phyloP scores from a whole-genome alignment of 2,113 vertebrate species.

The Anoura caudifer region DNA sequence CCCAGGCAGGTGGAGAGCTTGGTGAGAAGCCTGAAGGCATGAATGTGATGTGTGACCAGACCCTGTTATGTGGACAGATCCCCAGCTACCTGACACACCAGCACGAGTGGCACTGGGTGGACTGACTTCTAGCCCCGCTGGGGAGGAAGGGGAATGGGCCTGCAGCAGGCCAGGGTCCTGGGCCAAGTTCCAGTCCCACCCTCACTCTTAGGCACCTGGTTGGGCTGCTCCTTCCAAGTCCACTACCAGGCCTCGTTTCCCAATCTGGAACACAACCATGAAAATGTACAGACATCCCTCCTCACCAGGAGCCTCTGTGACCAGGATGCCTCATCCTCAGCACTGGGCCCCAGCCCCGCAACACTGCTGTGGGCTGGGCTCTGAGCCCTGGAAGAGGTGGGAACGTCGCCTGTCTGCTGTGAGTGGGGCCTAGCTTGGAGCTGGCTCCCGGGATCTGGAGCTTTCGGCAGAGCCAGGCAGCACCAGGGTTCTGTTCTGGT shows the following conservation, averaged over 20 bases:
- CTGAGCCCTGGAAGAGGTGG: not conserved
- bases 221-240: not conserved
- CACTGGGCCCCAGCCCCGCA: not conserved
- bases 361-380: not conserved
- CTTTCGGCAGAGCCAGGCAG: not conserved
- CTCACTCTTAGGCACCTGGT: not conserved
- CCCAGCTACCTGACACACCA: not conserved
- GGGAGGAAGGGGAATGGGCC: not conserved
- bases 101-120: not conserved
- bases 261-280: not conserved
- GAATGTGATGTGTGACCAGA: not conserved
- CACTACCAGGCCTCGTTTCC: not conserved
- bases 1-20: not conserved
- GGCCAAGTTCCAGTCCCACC: not conserved
- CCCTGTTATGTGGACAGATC: not conserved
- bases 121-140: not conserved
- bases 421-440: not conserved
- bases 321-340: not conserved
- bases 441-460: not conserved
- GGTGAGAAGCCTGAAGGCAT: no score
- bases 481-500: no score
- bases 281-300: not conserved
- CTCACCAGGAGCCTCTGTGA: not conserved
- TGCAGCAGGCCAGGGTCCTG: not conserved
- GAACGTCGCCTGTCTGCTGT: fast-evolving